Conservation (phyloP, 2,888 invertebrate genomes). For the Holacanthella duospinosa region DNA sequence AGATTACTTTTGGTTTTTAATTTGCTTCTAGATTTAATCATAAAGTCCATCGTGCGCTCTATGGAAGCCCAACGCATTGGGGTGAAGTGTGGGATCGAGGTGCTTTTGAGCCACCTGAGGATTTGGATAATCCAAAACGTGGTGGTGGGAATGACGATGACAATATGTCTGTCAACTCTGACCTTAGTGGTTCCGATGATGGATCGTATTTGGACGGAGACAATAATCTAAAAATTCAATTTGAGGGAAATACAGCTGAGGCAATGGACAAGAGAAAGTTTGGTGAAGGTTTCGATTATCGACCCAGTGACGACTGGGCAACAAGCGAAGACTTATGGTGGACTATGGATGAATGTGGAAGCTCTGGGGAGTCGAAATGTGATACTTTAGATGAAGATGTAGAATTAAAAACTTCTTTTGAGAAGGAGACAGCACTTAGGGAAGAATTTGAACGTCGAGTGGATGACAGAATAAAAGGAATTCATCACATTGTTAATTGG, state of each 20-base stretch:
- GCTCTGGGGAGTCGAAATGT: not conserved
- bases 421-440: constrained; percentile 22
- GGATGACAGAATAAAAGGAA: constrained; percentile 21
- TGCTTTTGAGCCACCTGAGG: constrained; percentile 36
- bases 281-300: constrained; percentile 30
- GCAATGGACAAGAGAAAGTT: constrained; percentile 45
- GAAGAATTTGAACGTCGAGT: constrained; percentile 25
- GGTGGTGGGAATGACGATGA: constrained; percentile 39
- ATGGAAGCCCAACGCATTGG: constrained; percentile 38
- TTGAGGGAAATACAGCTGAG: constrained; percentile 74
- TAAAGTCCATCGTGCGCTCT: constrained; percentile 35
- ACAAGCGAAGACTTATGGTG: constrained; percentile 39
- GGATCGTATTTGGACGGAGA: constrained; percentile 37
- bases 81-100: constrained; percentile 38
- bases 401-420: not conserved
- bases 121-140: constrained; percentile 32
- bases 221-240: constrained; percentile 57
- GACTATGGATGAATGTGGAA: constrained; percentile 23
- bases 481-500: constrained; percentile 24
- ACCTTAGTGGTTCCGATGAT: constrained; percentile 36
- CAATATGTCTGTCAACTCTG: constrained; percentile 45
- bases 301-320: constrained; percentile 48
- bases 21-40: constrained; percentile 31
- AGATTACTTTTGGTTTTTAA: not conserved
- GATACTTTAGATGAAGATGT: not conserved